Evolutionary conservation across 2,113 vertebrate genomes (phyloP).

Genomic region (Tychaedon coryphoeus): DNA sequence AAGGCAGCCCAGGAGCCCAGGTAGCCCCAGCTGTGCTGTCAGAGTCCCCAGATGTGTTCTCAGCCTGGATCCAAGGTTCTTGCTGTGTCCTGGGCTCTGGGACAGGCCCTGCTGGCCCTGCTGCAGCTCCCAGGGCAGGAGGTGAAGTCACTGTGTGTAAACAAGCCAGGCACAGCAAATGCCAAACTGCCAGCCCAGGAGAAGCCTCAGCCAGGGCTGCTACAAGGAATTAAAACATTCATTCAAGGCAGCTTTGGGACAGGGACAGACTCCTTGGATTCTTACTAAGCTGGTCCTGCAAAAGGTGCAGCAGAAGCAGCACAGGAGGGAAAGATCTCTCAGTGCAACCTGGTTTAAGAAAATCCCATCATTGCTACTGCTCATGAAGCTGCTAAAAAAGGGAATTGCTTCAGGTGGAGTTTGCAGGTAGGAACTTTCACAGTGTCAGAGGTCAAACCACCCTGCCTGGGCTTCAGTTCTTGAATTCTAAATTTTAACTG

Average conservation of each 20-base stretch:
- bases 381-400: not conserved
- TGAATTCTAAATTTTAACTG: not conserved
- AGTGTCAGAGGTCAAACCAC: not conserved
- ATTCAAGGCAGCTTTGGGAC: not conserved
- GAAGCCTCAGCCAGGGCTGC: not conserved
- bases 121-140: not conserved
- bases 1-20: not conserved
- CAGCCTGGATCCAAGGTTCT: not conserved
- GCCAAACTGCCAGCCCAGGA: not conserved
- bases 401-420: not conserved
- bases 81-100: not conserved
- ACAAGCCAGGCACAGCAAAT: not conserved
- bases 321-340: not conserved
- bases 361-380: not conserved
- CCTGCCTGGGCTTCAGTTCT: not conserved
- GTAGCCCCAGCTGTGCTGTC: not conserved
- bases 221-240: not conserved
- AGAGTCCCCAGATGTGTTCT: not conserved
- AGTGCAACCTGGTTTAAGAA: not conserved
- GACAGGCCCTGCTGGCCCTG: not conserved
- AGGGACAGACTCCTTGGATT: not conserved
- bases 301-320: not conserved
- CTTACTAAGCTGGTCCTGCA: not conserved
- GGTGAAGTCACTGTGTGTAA: not conserved
- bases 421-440: not conserved